These are phyloP conservation scores for Rhabdophis nuchalis DNA, from an alignment of 2,797 vertebrate genomes.

Conservation along the genomic window DNA sequence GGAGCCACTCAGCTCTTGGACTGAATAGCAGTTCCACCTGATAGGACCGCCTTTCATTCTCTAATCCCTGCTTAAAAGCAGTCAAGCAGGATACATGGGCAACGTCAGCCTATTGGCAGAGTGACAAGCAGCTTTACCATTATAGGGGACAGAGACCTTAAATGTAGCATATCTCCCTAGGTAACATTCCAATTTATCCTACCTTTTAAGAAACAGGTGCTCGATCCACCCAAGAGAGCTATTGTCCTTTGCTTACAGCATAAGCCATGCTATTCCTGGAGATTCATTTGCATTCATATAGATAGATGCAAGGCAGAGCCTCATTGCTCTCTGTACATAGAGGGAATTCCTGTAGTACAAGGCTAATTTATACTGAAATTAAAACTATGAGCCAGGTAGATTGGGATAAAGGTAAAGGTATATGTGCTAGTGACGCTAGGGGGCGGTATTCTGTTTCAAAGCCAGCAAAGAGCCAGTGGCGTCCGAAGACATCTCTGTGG, in stretches of 20 bases:
- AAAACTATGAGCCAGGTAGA: background rate
- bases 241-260: background rate
- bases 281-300: background rate
- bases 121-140: slow-evolving; percentile 49
- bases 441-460: no score
- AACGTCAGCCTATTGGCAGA: slow-evolving; percentile 1
- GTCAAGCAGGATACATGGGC: background rate
- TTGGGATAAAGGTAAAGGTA: no score
- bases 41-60: slow-evolving; percentile 7
- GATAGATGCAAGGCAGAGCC: background rate
- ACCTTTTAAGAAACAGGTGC: slow-evolving; percentile 35
- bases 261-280: background rate
- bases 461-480: no score
- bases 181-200: slow-evolving; percentile 44
- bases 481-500: no score
- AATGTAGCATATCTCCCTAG: slow-evolving; percentile 1
- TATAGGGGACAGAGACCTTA: slow-evolving; percentile 36
- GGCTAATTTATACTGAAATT: background rate
- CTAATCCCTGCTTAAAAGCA: background rate
- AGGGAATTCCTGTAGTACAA: background rate
- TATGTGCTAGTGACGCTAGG: no score
- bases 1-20: slow-evolving; percentile 33
- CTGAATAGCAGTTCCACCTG: slow-evolving; percentile 47
- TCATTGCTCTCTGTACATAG: background rate
- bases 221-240: background rate